Conservation (phyloP, 2,113 vertebrate species). For the Mesitornis unicolor region DNA sequence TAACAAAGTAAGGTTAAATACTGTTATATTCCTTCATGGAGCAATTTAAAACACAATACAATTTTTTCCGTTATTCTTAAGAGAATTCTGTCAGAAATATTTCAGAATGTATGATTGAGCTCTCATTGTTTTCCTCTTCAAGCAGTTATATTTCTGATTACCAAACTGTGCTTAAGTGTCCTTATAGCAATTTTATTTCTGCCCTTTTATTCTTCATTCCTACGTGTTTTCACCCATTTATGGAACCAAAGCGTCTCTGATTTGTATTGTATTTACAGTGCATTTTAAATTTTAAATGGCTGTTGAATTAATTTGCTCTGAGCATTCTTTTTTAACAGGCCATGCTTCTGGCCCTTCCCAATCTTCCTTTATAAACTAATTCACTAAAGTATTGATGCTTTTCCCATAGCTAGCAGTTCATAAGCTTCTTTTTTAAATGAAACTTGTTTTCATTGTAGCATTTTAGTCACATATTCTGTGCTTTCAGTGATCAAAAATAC, state of each 20-base stretch:
- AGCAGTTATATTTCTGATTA: not conserved
- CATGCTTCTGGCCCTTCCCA: not conserved
- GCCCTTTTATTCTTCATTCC: not conserved
- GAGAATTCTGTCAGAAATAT: not conserved
- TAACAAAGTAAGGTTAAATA: not conserved
- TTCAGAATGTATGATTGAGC: not conserved
- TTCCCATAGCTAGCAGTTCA: not conserved
- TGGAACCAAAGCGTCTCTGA: not conserved
- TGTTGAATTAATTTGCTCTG: not conserved
- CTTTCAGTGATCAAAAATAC: not conserved
- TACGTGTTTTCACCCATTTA: not conserved
- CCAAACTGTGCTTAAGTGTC: not conserved
- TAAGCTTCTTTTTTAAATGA: not conserved
- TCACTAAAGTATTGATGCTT: not conserved
- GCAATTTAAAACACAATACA: not conserved
- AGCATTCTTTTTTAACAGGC: not conserved
- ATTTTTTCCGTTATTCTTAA: not conserved
- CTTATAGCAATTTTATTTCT: not conserved
- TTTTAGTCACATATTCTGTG: not conserved
- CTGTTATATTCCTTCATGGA: not conserved
- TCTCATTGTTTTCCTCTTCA: not conserved
- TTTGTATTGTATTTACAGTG: not conserved
- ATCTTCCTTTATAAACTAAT: not conserved
- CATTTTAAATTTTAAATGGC: not conserved
- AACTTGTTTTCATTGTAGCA: not conserved